phyloP scores from a whole-genome alignment of 2,888 invertebrate genomes.

The Aphidius colemani region DNA sequence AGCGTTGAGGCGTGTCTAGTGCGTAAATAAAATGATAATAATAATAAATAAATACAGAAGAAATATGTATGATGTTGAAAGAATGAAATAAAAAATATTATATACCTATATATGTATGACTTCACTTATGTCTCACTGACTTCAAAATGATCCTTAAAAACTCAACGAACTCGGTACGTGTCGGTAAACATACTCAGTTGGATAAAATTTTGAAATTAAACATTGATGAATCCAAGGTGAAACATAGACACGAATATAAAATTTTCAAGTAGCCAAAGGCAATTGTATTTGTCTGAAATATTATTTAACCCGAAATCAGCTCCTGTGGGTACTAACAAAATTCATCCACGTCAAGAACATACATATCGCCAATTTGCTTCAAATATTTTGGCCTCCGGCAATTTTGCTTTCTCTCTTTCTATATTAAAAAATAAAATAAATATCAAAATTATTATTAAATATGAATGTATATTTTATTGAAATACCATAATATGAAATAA shows the following conservation, averaged over 20 bases:
- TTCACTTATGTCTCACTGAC: constrained; percentile 50
- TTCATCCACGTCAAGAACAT: constrained; percentile 14
- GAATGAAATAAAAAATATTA: constrained; percentile 14
- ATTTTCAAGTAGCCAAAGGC: not conserved
- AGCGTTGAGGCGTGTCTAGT: constrained; percentile 17
- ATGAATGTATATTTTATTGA: not conserved
- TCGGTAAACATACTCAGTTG: constrained; percentile 57
- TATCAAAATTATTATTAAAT: not conserved
- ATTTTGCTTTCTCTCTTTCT: not conserved
- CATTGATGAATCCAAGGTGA: too few relatives aligned
- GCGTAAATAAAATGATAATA: constrained; percentile 2
- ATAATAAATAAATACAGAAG: not conserved
- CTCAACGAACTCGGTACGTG: constrained; percentile 51
- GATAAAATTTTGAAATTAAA: constrained; percentile 36
- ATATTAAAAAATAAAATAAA: too few relatives aligned
- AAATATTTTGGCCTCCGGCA: not conserved
- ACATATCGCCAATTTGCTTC: constrained; percentile 10
- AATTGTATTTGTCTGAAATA: constrained; percentile 2
- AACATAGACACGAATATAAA: too few relatives aligned
- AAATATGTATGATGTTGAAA: not conserved
- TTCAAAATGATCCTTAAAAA: constrained; percentile 56
- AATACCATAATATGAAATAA: not conserved
- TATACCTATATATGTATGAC: constrained; percentile 21
- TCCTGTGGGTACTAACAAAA: not conserved
- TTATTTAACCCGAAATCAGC: not conserved